Conservation (phyloP, 2,888 invertebrate genomes). For the Epsilonema sp. region DNA sequence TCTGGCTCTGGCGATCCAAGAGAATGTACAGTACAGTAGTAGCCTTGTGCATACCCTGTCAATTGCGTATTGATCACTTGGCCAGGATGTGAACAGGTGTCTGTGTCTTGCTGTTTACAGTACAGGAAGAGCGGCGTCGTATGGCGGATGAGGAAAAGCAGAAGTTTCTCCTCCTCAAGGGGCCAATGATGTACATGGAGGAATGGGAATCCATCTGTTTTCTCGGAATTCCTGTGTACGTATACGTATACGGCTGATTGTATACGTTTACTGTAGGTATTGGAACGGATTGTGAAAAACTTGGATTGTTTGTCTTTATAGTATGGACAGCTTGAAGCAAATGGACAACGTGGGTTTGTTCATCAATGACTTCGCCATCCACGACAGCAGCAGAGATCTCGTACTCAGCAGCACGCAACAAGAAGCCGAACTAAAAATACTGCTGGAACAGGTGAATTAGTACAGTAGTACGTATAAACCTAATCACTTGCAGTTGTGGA, state of each 20-base stretch:
- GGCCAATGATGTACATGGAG: slow-evolving; percentile 96
- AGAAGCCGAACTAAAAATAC: slow-evolving; percentile 80
- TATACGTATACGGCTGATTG: too few species aligned
- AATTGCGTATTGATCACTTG: too few species aligned
- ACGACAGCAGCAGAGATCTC: slow-evolving; percentile 87
- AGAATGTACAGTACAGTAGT: slow-evolving; percentile 8
- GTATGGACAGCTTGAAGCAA: slow-evolving; percentile 75
- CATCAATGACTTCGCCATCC: slow-evolving; percentile 96
- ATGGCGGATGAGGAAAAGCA: slow-evolving; percentile 15
- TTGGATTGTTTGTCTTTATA: too few species aligned
- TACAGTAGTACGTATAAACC: too few species aligned
- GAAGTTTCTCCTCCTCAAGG: slow-evolving; percentile 48
- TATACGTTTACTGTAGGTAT: too few species aligned
- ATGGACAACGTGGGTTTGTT: slow-evolving; percentile 78
- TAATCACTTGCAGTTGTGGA: too few species aligned
- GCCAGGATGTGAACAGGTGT: too few species aligned
- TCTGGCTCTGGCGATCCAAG: slow-evolving; percentile 1
- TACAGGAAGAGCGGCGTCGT: slow-evolving; percentile 42
- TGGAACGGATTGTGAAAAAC: too few species aligned
- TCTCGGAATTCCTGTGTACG: slow-evolving; percentile 66
- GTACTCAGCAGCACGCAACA: slow-evolving; percentile 93
- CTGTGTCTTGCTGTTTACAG: slow-evolving; percentile 10
- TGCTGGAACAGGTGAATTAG: slow-evolving; percentile 50
- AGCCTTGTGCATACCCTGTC: too few species aligned
- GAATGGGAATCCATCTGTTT: slow-evolving; percentile 97